Percentiles rank a stretch among this genome's conserved stretches.
phyloP scores from a whole-genome alignment of 1,140 invertebrate species.

The Zophobas atratus region DNA sequence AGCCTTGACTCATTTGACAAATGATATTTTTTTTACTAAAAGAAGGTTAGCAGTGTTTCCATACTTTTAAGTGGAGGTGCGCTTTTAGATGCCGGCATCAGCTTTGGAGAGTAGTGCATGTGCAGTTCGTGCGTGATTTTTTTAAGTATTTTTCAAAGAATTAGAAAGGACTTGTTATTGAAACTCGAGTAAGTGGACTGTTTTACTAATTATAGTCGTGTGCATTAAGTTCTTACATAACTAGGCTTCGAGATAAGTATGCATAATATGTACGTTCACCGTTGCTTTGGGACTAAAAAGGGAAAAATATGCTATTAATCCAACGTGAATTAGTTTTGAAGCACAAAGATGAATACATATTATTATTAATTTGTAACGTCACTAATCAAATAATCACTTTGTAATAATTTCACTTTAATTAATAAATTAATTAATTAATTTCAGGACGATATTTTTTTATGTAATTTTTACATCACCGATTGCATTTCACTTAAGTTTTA shows the following conservation, averaged over 20 bases:
- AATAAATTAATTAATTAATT: no score
- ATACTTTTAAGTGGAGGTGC: constrained; percentile 13
- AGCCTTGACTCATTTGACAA: constrained; percentile 47
- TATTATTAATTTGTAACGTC: background rate
- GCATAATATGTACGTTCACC: no score
- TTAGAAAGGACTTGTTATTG: constrained; percentile 37
- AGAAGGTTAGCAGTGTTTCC: constrained; percentile 38
- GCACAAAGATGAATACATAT: no score
- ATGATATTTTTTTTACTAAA: constrained; percentile 37
- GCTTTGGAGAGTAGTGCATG: constrained; percentile 1
- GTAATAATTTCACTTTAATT: constrained; percentile 19
- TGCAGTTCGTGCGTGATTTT: constrained; percentile 13
- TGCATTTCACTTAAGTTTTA: no score
- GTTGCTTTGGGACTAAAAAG: no score
- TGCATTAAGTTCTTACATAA: no score
- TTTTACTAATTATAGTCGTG: constrained; percentile 10
- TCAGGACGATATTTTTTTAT: no score
- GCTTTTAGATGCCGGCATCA: constrained; percentile 1
- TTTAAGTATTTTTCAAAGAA: background rate
- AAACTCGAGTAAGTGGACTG: constrained; percentile 35
- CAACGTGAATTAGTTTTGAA: no score
- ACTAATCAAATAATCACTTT: constrained; percentile 12
- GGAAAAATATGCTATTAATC: no score
- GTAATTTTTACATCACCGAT: no score
- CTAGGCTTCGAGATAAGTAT: no score